Conservation (phyloP, 1,140 invertebrate genomes). For the Gyrodactylus salaris region DNA sequence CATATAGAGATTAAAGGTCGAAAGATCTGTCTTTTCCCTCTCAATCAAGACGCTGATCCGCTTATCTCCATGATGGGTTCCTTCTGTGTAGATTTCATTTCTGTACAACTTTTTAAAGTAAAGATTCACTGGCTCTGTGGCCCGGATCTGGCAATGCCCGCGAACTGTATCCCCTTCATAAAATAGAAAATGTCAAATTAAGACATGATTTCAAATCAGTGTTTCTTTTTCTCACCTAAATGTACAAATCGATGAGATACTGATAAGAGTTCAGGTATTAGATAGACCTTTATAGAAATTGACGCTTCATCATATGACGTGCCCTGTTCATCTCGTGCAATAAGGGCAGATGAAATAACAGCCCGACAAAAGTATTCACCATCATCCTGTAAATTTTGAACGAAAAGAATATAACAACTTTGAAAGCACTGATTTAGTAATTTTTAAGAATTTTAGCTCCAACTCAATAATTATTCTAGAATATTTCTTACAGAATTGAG, state of each 20-base stretch:
- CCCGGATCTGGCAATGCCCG: not conserved
- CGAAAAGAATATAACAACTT: too few species aligned
- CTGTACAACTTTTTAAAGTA: not conserved
- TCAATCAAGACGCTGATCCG: not conserved
- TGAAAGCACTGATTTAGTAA: too few species aligned
- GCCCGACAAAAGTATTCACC: not conserved
- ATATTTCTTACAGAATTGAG: too few species aligned
- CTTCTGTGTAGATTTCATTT: not conserved
- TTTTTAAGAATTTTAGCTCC: too few species aligned
- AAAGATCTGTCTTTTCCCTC: not conserved
- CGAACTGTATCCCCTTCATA: not conserved
- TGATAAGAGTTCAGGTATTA: not conserved
- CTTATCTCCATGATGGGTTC: not conserved
- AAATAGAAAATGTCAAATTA: not conserved
- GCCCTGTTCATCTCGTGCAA: not conserved
- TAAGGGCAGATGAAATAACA: not conserved
- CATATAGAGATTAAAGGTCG: not conserved
- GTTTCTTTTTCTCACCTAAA: not conserved
- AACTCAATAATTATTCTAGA: too few species aligned
- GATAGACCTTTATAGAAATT: not conserved
- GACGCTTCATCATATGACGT: not conserved
- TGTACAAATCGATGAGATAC: not conserved
- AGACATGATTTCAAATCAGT: not conserved
- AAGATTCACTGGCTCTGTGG: not conserved
- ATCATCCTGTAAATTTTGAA: too few species aligned